phyloP scores from a whole-genome alignment of 2,888 invertebrate species.

The Scaeva pyrastri region DNA sequence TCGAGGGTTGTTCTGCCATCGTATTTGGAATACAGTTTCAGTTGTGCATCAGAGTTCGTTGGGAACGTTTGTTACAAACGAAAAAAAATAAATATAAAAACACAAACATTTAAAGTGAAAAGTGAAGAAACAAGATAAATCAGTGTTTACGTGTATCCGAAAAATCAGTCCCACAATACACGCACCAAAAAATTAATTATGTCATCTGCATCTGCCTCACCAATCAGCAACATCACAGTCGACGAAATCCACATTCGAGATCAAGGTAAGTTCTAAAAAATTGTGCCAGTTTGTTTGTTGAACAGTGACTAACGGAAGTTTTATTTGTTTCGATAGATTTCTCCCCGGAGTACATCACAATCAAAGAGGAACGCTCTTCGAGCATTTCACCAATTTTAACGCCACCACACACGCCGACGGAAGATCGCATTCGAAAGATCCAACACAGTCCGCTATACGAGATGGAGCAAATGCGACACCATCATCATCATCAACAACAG shows the following conservation, averaged over 20 bases:
- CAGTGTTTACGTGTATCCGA: slow-evolving; percentile 46
- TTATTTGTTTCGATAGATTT: slow-evolving; percentile 84
- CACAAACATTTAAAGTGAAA: slow-evolving; percentile 37
- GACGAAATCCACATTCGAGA: slow-evolving; percentile 83
- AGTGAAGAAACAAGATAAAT: slow-evolving; percentile 33
- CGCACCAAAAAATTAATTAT: slow-evolving; percentile 78
- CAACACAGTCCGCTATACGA: slow-evolving; percentile 77
- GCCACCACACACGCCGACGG: slow-evolving; percentile 90
- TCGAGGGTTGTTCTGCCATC: slow-evolving; percentile 69
- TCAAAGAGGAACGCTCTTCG: slow-evolving; percentile 87
- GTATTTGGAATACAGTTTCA: slow-evolving; percentile 62
- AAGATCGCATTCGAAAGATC: slow-evolving; percentile 80
- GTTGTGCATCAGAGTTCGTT: slow-evolving; percentile 63
- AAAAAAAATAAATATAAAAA: neutral
- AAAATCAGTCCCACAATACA: slow-evolving; percentile 26
- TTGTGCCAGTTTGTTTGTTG: slow-evolving; percentile 37
- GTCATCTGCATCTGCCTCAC: slow-evolving; percentile 84
- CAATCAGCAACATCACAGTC: slow-evolving; percentile 84
- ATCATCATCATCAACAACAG: slow-evolving; percentile 74
- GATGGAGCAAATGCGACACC: slow-evolving; percentile 80
- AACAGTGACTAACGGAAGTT: slow-evolving; percentile 25
- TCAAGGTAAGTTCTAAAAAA: slow-evolving; percentile 81
- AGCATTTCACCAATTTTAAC: slow-evolving; percentile 87
- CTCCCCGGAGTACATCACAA: slow-evolving; percentile 86
- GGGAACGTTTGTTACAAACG: slow-evolving; percentile 45